phyloP scores from a whole-genome alignment of 1,140 invertebrate species.

The Drosophila ironensis region DNA sequence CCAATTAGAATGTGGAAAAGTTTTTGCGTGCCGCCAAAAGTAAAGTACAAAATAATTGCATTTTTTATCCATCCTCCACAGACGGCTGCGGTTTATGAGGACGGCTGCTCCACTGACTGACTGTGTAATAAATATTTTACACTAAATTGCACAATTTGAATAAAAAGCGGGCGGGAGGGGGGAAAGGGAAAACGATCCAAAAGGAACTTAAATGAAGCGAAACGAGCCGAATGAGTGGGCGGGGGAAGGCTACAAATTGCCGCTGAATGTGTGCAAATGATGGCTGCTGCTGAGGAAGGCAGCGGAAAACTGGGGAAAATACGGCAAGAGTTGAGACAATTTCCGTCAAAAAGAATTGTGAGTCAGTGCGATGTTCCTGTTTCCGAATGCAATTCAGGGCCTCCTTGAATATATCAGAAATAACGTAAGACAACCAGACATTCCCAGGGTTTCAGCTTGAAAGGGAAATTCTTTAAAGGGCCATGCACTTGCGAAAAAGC shows the following conservation, averaged over 20 bases:
- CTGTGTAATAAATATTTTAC: slow-evolving; percentile 55
- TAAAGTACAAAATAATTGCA: slow-evolving; percentile 60
- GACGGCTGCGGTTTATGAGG: slow-evolving; percentile 39
- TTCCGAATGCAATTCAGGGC: not conserved
- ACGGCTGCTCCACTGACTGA: slow-evolving; percentile 8
- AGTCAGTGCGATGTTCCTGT: not conserved
- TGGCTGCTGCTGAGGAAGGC: slow-evolving; percentile 9
- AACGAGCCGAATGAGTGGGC: slow-evolving; percentile 13
- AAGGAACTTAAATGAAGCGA: slow-evolving; percentile 26
- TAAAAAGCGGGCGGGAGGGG: not conserved
- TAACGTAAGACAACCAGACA: no score
- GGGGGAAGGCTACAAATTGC: slow-evolving; percentile 41
- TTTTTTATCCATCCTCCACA: not conserved
- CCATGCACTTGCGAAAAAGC: not conserved
- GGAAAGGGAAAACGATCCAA: not conserved
- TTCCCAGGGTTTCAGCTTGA: no score
- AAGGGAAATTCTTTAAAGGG: no score
- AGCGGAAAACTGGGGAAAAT: slow-evolving; percentile 14
- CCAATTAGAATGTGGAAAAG: slow-evolving; percentile 56
- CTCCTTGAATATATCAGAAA: not conserved
- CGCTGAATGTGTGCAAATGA: slow-evolving; percentile 46
- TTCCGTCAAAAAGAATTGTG: slow-evolving; percentile 28
- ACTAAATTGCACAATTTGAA: slow-evolving; percentile 49
- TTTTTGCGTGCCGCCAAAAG: slow-evolving; percentile 9
- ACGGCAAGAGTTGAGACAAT: slow-evolving; percentile 54